A percentile compares a stretch with the other conserved stretches of the same genome.
Evolutionary conservation across 2,888 invertebrate species (phyloP).

Genomic region (Temnothorax rugatulus): DNA sequence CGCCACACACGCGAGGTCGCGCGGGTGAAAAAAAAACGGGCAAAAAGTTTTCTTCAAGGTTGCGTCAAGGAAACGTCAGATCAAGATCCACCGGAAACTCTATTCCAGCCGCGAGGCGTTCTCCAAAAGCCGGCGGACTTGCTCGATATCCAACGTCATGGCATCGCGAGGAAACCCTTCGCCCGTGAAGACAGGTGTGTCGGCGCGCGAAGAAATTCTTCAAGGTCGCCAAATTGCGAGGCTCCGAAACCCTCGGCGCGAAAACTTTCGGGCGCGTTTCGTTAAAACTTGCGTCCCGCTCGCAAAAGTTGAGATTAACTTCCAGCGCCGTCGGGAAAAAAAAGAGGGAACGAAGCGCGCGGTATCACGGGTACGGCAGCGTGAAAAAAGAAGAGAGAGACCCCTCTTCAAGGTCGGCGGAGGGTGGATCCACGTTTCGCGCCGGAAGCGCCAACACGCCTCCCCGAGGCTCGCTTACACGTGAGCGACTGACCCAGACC

Average conservation of each 20-base stretch:
- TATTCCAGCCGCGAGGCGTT: background rate
- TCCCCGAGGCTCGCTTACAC: conserved; percentile 10
- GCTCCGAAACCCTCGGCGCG: conserved; percentile 1
- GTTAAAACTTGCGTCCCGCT: conserved; percentile 25
- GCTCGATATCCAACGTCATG: conserved; percentile 14
- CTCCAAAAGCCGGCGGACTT: background rate
- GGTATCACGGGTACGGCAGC: background rate
- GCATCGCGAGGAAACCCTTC: background rate
- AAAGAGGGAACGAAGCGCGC: background rate
- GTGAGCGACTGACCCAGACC: conserved; percentile 48
- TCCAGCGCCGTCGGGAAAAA: background rate
- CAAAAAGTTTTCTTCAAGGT: conserved; percentile 26
- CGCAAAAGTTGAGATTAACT: conserved; percentile 44
- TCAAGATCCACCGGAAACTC: background rate
- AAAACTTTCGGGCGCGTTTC: conserved; percentile 34
- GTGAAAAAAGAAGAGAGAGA: conserved; percentile 1
- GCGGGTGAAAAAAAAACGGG: background rate
- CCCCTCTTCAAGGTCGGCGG: conserved; percentile 1
- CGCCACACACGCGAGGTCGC: background rate
- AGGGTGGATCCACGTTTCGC: background rate
- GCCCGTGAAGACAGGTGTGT: conserved; percentile 5
- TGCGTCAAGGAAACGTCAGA: conserved; percentile 16
- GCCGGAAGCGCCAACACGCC: conserved; percentile 32
- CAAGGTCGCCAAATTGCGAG: conserved; percentile 35
- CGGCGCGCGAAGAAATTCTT: conserved; percentile 17